Conservation (phyloP, 2,113 vertebrate genomes). For the Hippocampus guttulatus region DNA sequence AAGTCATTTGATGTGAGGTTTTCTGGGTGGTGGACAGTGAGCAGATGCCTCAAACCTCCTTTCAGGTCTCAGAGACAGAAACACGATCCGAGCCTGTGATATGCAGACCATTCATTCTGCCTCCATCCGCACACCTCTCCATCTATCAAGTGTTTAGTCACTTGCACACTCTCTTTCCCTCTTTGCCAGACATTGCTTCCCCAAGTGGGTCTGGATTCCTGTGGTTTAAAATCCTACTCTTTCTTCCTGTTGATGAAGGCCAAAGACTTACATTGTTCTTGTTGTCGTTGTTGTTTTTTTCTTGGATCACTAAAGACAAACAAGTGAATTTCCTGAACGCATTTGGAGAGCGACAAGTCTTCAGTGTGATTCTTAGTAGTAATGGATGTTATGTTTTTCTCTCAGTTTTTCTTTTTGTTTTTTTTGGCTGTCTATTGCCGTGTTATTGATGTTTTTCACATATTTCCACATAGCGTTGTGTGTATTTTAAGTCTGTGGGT, state of each 20-base stretch:
- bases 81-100: slow-evolving; percentile 60
- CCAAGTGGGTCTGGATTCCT: slow-evolving; percentile 21
- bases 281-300: not conserved
- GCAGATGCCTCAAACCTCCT: slow-evolving; percentile 47
- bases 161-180: slow-evolving; percentile 19
- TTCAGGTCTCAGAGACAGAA: slow-evolving; percentile 45
- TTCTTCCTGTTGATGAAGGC: slow-evolving; percentile 2
- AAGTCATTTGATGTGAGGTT: slow-evolving; percentile 19
- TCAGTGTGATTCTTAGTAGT: slow-evolving; percentile 19
- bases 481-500: slow-evolving; percentile 40
- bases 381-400: slow-evolving; percentile 46
- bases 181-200: slow-evolving; percentile 32
- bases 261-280: slow-evolving; percentile 8
- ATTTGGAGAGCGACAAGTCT: slow-evolving; percentile 10
- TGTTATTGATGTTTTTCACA: slow-evolving; percentile 16
- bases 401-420: slow-evolving; percentile 10
- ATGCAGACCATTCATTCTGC: slow-evolving; percentile 55
- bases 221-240: slow-evolving; percentile 3
- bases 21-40: slow-evolving; percentile 54
- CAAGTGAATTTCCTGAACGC: slow-evolving; percentile 14
- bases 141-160: slow-evolving; percentile 39
- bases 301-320: slow-evolving; percentile 16
- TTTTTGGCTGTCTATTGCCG: slow-evolving; percentile 15
- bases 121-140: slow-evolving; percentile 53
- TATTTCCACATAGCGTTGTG: slow-evolving; percentile 16